phyloP scores from a whole-genome alignment of 2,888 invertebrate genomes.

The Habrosyne pyritoides region DNA sequence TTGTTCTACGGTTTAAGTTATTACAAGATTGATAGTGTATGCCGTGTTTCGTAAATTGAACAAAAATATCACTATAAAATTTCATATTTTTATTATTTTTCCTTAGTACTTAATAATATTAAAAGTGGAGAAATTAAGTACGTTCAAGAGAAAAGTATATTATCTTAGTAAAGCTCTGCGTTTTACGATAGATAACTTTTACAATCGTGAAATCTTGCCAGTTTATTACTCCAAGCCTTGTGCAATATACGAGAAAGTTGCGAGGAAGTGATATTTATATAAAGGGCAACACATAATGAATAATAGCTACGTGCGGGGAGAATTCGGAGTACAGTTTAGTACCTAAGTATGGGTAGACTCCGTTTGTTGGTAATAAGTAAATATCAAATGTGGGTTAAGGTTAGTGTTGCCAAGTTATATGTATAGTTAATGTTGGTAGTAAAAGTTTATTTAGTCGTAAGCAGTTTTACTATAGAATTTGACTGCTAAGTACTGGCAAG shows the following conservation, averaged over 20 bases:
- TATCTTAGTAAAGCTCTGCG: neutral
- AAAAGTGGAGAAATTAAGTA: too few relatives aligned
- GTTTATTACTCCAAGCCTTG: neutral
- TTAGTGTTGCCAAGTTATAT: too few relatives aligned
- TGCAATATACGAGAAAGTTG: neutral
- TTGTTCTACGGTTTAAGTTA: neutral
- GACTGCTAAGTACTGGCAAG: too few relatives aligned
- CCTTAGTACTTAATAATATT: too few relatives aligned
- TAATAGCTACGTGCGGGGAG: neutral
- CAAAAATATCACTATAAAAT: neutral
- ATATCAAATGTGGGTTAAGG: too few relatives aligned
- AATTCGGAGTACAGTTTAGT: neutral
- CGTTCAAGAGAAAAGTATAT: too few relatives aligned
- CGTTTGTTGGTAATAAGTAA: neutral
- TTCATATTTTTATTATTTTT: neutral
- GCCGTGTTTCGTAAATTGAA: neutral
- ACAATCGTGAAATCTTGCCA: neutral
- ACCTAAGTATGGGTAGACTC: neutral
- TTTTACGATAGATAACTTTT: neutral
- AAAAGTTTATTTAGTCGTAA: too few relatives aligned
- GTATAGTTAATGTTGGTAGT: too few relatives aligned
- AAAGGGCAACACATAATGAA: slow-evolving; percentile 1
- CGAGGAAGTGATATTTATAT: neutral
- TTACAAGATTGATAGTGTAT: neutral
- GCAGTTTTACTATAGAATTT: too few relatives aligned